phyloP scores from a whole-genome alignment of 2,797 vertebrate species.

The Mareca strepera region DNA sequence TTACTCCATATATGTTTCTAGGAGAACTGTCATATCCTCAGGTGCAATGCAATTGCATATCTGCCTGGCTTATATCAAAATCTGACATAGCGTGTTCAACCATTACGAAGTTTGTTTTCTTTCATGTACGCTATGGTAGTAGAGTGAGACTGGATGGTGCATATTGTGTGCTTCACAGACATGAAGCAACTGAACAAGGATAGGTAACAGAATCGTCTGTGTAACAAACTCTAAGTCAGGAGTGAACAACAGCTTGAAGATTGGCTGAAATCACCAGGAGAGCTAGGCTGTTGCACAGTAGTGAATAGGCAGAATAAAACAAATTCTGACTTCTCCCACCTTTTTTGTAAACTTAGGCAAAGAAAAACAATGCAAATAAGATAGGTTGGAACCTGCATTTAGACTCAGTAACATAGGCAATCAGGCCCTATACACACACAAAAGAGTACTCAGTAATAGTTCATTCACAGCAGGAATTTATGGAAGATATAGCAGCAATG shows the following conservation, averaged over 20 bases:
- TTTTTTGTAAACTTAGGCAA: neutral
- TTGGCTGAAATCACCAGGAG: neutral
- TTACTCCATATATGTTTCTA: neutral
- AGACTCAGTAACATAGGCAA: neutral
- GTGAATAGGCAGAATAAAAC: neutral
- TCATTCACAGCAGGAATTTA: neutral
- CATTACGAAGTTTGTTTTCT: neutral
- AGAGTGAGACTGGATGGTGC: neutral
- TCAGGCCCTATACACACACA: neutral
- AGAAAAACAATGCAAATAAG: neutral
- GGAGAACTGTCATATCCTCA: neutral
- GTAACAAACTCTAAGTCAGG: neutral
- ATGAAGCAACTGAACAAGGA: neutral
- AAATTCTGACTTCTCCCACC: neutral
- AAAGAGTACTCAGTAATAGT: neutral
- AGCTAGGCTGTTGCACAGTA: neutral
- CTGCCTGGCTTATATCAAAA: neutral
- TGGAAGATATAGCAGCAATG: neutral
- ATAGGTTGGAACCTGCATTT: neutral
- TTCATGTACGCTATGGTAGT: neutral
- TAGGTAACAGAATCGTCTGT: neutral
- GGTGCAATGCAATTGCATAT: neutral
- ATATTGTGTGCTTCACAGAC: neutral
- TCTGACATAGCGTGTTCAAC: neutral
- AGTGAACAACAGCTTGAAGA: neutral